Evolutionary conservation across 92 coral and sea anemone species (phyloP).

Genomic region (Heteractis magnifica): DNA sequence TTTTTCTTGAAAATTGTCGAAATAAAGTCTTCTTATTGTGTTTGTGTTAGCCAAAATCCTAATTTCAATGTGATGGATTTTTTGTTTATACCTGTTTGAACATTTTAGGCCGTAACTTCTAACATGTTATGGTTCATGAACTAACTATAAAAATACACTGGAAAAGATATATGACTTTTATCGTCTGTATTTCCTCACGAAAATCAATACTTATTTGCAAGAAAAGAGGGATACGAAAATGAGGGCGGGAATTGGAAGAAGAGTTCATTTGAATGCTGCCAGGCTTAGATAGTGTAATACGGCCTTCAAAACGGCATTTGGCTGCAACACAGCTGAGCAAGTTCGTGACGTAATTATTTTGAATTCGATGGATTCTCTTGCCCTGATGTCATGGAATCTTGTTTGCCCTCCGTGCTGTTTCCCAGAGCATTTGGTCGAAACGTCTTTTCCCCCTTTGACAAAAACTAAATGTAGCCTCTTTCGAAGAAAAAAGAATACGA

Average conservation of each 20-base stretch:
- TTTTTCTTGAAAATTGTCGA: neutral
- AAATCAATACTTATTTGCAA: neutral
- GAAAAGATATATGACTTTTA: neutral
- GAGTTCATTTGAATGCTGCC: neutral
- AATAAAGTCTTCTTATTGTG: neutral
- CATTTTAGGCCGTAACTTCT: neutral
- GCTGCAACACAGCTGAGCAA: neutral
- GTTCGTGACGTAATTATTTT: conserved; percentile 70
- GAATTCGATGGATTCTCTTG: conserved; percentile 55
- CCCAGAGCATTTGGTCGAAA: conserved; percentile 17
- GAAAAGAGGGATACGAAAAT: neutral
- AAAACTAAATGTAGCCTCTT: conserved; percentile 41
- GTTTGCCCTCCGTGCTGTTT: conserved; percentile 20
- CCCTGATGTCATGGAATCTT: conserved; percentile 64
- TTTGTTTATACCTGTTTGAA: neutral
- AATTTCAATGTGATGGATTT: neutral
- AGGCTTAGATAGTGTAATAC: neutral
- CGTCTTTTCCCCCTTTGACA: neutral
- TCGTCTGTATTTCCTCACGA: neutral
- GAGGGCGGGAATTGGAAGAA: neutral
- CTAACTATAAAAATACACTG: neutral
- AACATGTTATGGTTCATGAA: neutral
- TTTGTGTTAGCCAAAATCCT: neutral
- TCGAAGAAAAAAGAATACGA: conserved; percentile 5
- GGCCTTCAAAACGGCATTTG: neutral